Percentiles rank a stretch among this genome's conserved stretches.
phyloP scores from a whole-genome alignment of 2,113 vertebrate species.

The Pterocles orientalis region DNA sequence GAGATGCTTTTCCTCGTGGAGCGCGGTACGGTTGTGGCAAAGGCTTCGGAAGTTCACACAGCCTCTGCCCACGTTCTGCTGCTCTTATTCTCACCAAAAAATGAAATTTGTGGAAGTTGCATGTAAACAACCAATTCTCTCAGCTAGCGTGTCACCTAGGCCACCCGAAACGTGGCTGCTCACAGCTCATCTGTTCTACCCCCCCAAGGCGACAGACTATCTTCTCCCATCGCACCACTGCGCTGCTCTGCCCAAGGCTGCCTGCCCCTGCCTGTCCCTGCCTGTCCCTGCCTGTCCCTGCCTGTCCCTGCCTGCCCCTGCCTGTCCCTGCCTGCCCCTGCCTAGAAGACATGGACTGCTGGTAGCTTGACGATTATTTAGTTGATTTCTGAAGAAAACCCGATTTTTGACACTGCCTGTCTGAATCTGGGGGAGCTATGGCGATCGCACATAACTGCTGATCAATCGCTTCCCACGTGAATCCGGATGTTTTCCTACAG shows the following conservation, averaged over 20 bases:
- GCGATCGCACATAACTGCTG: accelerated
- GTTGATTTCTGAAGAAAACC: neutral
- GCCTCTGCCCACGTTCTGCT: neutral
- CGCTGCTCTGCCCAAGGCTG: neutral
- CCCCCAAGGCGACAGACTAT: accelerated
- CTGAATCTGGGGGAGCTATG: neutral
- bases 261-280: no score
- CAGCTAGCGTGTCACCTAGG: neutral
- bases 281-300: neutral
- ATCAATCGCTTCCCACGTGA: accelerated
- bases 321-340: neutral
- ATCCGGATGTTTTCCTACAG: neutral
- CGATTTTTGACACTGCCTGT: no score
- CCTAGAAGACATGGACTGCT: neutral
- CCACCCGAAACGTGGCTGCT: neutral
- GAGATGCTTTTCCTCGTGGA: neutral
- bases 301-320: neutral
- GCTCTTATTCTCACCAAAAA: neutral
- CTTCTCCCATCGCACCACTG: accelerated
- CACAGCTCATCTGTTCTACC: neutral
- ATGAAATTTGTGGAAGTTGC: neutral
- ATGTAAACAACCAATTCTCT: neutral
- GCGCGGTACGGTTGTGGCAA: accelerated
- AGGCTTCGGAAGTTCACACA: neutral
- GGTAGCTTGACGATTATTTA: neutral